phyloP scores from a whole-genome alignment of 2,113 vertebrate genomes.

The Cacatua alba region DNA sequence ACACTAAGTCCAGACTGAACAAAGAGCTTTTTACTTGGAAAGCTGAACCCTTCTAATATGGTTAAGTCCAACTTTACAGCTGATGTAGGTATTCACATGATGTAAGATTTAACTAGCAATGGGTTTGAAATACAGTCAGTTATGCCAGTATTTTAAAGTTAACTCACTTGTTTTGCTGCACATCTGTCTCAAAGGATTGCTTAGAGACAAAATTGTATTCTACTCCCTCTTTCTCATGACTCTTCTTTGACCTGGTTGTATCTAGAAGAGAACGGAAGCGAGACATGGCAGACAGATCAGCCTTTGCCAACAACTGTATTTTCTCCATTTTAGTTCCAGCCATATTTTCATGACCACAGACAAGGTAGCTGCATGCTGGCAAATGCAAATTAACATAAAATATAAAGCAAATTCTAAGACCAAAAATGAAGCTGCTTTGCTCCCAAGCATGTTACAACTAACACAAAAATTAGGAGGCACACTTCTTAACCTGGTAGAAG shows the following conservation, averaged over 20 bases:
- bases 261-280: constrained; percentile 70
- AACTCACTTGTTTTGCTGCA: constrained; percentile 88
- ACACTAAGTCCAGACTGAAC: not conserved
- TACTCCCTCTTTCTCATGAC: constrained; percentile 90
- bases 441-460: not conserved
- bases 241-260: constrained; percentile 89
- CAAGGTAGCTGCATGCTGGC: not conserved
- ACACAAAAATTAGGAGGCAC: not conserved
- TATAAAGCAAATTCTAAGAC: not conserved
- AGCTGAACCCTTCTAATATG: not conserved
- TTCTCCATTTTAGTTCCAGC: not conserved
- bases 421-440: not conserved
- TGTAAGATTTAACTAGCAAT: not conserved
- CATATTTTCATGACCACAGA: not conserved
- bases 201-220: constrained; percentile 95
- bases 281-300: not conserved
- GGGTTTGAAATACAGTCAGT: not conserved
- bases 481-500: not conserved
- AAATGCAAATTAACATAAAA: not conserved
- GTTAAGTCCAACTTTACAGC: not conserved
- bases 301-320: not conserved
- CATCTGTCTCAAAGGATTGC: constrained; percentile 87
- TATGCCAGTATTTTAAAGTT: not conserved
- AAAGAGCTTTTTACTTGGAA: not conserved
- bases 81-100: not conserved